Conservation (phyloP, 2,113 vertebrate genomes). For the Charina bottae region DNA sequence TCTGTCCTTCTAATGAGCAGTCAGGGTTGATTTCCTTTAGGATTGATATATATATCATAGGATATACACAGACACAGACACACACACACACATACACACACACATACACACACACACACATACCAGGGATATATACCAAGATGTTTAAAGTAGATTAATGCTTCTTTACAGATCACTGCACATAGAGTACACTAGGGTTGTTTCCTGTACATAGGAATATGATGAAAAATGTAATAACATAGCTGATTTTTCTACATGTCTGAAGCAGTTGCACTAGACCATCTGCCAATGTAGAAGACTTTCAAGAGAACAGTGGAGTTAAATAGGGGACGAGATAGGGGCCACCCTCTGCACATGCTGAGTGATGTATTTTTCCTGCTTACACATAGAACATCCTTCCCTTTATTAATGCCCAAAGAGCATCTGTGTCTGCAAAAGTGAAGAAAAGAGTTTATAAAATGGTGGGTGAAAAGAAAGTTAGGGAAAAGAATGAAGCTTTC, state of each 20-base stretch:
- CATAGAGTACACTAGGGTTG: background rate
- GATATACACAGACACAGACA: too few relatives aligned
- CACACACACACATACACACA: too few relatives aligned
- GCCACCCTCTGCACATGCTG: background rate
- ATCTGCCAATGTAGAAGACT: background rate
- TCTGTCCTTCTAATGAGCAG: too few relatives aligned
- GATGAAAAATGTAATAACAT: background rate
- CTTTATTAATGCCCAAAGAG: background rate
- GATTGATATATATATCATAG: too few relatives aligned
- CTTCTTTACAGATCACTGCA: background rate
- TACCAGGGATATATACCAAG: background rate
- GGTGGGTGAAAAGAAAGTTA: background rate
- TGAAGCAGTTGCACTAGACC: background rate
- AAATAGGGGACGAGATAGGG: background rate
- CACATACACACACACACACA: too few relatives aligned
- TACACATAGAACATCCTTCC: background rate
- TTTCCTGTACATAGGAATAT: background rate
- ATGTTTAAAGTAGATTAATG: background rate
- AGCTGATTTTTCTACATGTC: background rate
- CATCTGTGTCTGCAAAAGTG: background rate
- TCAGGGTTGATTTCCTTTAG: too few relatives aligned
- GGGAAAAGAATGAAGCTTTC: background rate
- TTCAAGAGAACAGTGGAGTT: background rate
- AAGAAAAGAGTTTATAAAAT: background rate
- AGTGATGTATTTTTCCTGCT: background rate